Percentiles rank a stretch among this genome's conserved stretches.
phyloP scores from a whole-genome alignment of 2,888 invertebrate species.

The Amblyjoppa proteus region DNA sequence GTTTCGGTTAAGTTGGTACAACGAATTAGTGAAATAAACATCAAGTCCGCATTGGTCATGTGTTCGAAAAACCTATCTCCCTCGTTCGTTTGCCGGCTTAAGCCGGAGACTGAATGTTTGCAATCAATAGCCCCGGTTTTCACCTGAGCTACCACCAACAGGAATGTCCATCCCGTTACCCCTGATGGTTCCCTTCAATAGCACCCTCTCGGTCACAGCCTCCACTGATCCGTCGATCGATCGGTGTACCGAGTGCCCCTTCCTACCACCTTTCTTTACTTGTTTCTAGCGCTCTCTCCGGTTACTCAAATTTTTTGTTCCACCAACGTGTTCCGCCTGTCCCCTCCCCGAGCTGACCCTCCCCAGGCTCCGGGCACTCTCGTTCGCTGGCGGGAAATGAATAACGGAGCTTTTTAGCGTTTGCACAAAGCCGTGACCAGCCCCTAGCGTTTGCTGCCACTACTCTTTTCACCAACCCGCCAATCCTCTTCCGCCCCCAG shows the following conservation, averaged over 20 bases:
- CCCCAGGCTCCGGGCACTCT: conserved; percentile 39
- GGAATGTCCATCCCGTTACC: conserved; percentile 32
- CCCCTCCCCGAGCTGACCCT: conserved; percentile 5
- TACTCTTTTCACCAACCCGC: conserved; percentile 38
- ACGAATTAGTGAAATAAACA: conserved; percentile 57
- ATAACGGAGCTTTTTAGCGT: conserved; percentile 65
- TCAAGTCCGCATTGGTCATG: conserved; percentile 5
- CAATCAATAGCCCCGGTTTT: conserved; percentile 20
- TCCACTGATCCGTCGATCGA: conserved; percentile 61
- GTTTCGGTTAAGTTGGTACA: conserved; percentile 19
- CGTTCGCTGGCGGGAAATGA: conserved; percentile 59
- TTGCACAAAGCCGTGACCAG: conserved; percentile 57
- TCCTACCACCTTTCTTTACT: conserved; percentile 31
- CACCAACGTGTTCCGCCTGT: conserved; percentile 39
- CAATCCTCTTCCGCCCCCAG: background rate
- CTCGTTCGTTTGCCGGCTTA: background rate
- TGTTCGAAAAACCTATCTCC: conserved; percentile 2
- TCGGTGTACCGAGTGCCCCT: conserved; percentile 26
- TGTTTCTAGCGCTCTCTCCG: conserved; percentile 43
- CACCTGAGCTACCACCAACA: conserved; percentile 36
- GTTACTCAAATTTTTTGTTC: conserved; percentile 57
- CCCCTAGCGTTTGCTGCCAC: conserved; percentile 57
- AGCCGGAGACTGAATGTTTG: background rate
- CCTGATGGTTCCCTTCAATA: conserved; percentile 39
- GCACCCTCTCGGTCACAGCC: conserved; percentile 25